A percentile compares a stretch with the other conserved stretches of the same genome.
phyloP scores from a whole-genome alignment of 2,888 invertebrate species.

The Rutpela maculata region DNA sequence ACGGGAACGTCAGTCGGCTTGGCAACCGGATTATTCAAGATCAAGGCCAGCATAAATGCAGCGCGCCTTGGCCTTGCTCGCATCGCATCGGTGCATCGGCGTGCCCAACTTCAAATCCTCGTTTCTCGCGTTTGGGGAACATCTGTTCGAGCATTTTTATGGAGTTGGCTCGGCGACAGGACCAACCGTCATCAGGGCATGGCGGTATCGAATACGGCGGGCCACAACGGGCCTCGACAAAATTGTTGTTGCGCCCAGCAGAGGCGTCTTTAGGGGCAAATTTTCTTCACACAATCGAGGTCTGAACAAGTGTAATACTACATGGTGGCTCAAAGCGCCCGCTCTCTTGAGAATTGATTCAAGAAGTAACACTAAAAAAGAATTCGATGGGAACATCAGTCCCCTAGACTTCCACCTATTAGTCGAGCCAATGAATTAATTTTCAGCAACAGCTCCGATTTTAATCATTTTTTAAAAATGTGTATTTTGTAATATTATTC shows the following conservation, averaged over 20 bases:
- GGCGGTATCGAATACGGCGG: neutral
- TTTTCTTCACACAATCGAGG: neutral
- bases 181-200: neutral
- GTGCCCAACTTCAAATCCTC: slow-evolving; percentile 15
- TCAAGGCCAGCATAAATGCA: slow-evolving; percentile 64
- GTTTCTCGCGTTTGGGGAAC: slow-evolving; percentile 32
- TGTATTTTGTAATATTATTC: too few species aligned
- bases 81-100: slow-evolving; percentile 42
- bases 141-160: slow-evolving; percentile 33
- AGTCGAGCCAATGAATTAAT: too few species aligned
- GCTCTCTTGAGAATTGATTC: too few species aligned
- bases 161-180: neutral
- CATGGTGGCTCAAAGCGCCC: too few species aligned
- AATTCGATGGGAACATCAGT: too few species aligned
- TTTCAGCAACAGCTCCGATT: too few species aligned
- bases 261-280: neutral
- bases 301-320: neutral
- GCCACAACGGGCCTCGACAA: neutral
- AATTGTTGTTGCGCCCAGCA: neutral
- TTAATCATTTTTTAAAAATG: too few species aligned
- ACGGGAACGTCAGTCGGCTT: slow-evolving; percentile 55
- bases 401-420: too few species aligned
- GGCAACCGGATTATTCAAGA: slow-evolving; percentile 69
- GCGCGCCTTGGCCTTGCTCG: slow-evolving; percentile 49
- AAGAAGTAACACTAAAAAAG: too few species aligned